phyloP scores from a whole-genome alignment of 64 coral and sea anemone species.

The Exaiptasia diaphana region DNA sequence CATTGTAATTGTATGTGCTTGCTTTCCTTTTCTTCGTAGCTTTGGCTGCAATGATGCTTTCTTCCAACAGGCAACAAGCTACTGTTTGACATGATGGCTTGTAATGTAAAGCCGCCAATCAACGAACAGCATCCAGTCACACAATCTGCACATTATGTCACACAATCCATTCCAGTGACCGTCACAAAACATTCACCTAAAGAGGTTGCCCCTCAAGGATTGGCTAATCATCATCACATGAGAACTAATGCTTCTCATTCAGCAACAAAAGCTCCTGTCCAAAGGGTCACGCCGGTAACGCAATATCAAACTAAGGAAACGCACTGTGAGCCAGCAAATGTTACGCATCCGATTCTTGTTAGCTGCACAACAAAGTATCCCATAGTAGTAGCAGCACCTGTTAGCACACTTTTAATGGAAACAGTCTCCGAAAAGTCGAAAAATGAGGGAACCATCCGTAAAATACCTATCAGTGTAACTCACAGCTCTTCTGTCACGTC shows the following conservation, averaged over 20 bases:
- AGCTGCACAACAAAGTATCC: background rate
- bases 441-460: no score
- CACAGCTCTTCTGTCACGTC: no score
- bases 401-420: no score
- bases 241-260: background rate
- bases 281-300: background rate
- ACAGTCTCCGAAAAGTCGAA: no score
- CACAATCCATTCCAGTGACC: constrained; percentile 16
- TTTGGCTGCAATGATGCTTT: constrained; percentile 47
- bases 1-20: constrained; percentile 23
- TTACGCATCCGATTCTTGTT: background rate
- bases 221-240: constrained; percentile 5
- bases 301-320: background rate
- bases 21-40: constrained; percentile 30
- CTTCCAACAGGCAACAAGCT: constrained; percentile 32
- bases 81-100: constrained; percentile 8
- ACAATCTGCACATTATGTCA: background rate
- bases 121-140: background rate
- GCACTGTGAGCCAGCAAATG: background rate
- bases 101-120: background rate
- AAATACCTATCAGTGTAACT: no score
- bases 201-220: background rate
- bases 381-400: background rate
- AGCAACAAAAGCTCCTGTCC: background rate
- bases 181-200: background rate